Conservation (phyloP, 2,113 vertebrate species). For the Elanus axillaris region DNA sequence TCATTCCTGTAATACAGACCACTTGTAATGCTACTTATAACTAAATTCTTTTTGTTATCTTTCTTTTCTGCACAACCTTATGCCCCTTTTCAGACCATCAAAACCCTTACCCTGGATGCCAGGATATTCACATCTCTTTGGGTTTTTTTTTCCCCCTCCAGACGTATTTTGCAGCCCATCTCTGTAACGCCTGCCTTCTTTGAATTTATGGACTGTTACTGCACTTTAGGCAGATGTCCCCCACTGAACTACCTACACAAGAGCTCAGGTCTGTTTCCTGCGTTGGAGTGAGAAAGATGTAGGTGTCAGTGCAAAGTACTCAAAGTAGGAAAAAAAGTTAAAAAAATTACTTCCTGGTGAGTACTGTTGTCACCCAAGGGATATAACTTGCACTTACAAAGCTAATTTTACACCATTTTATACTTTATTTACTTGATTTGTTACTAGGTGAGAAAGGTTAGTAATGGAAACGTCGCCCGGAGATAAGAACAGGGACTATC, state of each 20-base stretch:
- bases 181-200: neutral
- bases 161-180: neutral
- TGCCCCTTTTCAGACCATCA: neutral
- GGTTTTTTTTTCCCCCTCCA: fast-evolving
- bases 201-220: neutral
- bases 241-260: neutral
- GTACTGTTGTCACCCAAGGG: neutral
- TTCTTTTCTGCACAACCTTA: neutral
- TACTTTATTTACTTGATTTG: neutral
- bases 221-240: neutral
- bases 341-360: neutral
- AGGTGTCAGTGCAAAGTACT: neutral
- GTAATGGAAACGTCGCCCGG: neutral
- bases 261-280: neutral
- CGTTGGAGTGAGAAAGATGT: neutral
- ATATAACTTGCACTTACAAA: neutral
- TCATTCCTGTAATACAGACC: neutral
- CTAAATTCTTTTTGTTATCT: neutral
- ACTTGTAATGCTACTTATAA: neutral
- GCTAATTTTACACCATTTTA: neutral
- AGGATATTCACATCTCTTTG: neutral
- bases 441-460: neutral
- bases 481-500: neutral
- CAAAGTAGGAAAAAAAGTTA: neutral
- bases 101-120: neutral